phyloP scores from a whole-genome alignment of 2,888 invertebrate species.

The Creontiades dilutus region DNA sequence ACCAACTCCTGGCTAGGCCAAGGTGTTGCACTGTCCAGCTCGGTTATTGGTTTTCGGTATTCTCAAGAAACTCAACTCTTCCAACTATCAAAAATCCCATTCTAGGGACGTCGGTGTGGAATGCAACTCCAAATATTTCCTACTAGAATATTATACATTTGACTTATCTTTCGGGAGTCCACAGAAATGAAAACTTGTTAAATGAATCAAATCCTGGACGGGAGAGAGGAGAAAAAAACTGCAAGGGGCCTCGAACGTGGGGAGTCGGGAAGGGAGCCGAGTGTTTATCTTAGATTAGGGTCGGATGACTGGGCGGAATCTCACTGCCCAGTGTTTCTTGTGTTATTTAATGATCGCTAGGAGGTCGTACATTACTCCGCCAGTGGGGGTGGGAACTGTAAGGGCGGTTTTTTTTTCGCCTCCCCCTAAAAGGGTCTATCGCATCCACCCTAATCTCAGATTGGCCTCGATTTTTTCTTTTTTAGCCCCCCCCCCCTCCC shows the following conservation, averaged over 20 bases:
- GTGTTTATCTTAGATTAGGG: conserved; percentile 71
- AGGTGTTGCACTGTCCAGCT: too few relatives aligned
- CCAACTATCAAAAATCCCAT: too few relatives aligned
- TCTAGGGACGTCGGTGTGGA: background rate
- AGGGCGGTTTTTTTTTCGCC: background rate
- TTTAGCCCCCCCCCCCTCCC: conserved; percentile 1
- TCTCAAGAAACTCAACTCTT: too few relatives aligned
- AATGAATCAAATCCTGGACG: conserved; percentile 43
- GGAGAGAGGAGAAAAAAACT: conserved; percentile 19
- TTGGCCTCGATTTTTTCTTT: conserved; percentile 61
- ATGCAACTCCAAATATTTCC: conserved; percentile 3
- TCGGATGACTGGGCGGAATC: conserved; percentile 70
- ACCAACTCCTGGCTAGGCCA: too few relatives aligned
- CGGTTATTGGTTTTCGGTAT: too few relatives aligned
- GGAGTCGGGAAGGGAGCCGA: conserved; percentile 34
- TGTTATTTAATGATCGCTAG: conserved; percentile 67
- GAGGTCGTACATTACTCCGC: conserved; percentile 54
- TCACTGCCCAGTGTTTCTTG: conserved; percentile 70
- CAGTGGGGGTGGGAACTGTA: background rate
- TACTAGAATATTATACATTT: background rate
- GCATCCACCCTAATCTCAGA: conserved; percentile 65
- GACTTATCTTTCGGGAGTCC: conserved; percentile 23
- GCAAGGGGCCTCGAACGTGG: conserved; percentile 13
- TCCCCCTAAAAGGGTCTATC: conserved; percentile 33
- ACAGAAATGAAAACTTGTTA: conserved; percentile 5